Percentiles rank a stretch among this genome's conserved stretches.
Evolutionary conservation across 2,113 vertebrate genomes (phyloP).

Genomic region (Pyrgilauda ruficollis): DNA sequence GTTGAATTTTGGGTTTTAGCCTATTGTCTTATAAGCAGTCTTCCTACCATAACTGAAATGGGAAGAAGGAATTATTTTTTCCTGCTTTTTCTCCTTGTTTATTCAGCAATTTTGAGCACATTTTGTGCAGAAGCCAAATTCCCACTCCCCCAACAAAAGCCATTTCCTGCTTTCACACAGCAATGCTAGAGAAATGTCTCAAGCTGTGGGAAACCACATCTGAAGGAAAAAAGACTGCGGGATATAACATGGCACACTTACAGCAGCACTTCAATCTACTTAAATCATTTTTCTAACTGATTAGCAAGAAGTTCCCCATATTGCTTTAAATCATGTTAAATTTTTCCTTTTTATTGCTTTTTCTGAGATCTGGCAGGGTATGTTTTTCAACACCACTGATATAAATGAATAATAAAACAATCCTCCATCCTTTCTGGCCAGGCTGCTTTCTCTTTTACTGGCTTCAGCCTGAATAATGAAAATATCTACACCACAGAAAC

Average conservation of each 20-base stretch:
- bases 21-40: not conserved
- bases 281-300: slow-evolving; percentile 23
- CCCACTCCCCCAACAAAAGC: slow-evolving; percentile 42
- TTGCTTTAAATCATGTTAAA: not conserved
- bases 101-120: not conserved
- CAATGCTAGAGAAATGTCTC: slow-evolving; percentile 7
- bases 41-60: not conserved
- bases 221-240: slow-evolving; percentile 12
- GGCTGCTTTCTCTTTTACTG: not conserved
- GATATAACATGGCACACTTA: not conserved
- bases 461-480: not conserved
- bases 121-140: slow-evolving; percentile 46
- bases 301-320: slow-evolving; percentile 13
- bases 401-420: not conserved
- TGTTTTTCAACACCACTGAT: slow-evolving; percentile 17
- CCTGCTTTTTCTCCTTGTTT: slow-evolving; percentile 24
- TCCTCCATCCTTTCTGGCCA: not conserved
- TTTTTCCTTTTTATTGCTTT: not conserved
- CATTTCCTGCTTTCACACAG: slow-evolving; percentile 60
- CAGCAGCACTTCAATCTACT: slow-evolving; percentile 29
- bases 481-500: not conserved
- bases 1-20: not conserved
- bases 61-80: slow-evolving; percentile 1
- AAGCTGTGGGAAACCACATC: slow-evolving; percentile 60
- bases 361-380: not conserved